A percentile compares a stretch with the other conserved stretches of the same genome.
phyloP scores from a whole-genome alignment of 2,888 invertebrate genomes.

The Diabrotica balteata region DNA sequence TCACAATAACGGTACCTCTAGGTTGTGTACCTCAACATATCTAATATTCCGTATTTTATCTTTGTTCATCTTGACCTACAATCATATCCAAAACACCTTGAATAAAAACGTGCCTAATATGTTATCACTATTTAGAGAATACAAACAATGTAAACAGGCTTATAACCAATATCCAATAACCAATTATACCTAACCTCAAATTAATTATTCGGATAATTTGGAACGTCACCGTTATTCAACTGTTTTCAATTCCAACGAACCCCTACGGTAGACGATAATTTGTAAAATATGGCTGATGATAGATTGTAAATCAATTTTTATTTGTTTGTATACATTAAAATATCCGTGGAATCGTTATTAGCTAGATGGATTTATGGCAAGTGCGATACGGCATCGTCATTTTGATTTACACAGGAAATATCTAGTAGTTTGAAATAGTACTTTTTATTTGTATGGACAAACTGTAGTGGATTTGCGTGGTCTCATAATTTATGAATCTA shows the following conservation, averaged over 20 bases:
- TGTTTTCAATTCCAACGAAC: slow-evolving; percentile 22
- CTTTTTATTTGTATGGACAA: background rate
- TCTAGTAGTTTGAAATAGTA: background rate
- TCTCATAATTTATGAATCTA: no score
- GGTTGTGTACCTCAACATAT: no score
- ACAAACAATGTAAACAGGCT: slow-evolving; percentile 3
- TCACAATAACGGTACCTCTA: no score
- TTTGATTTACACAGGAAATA: background rate
- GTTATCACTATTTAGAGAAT: slow-evolving; percentile 1
- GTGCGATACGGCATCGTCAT: background rate
- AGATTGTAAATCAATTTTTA: slow-evolving; percentile 33
- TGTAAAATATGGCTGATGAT: slow-evolving; percentile 29
- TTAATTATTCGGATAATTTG: slow-evolving; percentile 28
- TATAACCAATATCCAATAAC: slow-evolving; percentile 19
- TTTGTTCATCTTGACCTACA: background rate
- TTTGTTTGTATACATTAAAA: slow-evolving; percentile 22
- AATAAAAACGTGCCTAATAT: background rate
- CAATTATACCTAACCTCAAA: slow-evolving; percentile 27
- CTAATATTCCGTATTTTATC: no score
- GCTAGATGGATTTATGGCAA: slow-evolving; percentile 6
- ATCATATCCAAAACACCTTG: background rate
- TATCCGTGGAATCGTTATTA: slow-evolving; percentile 17
- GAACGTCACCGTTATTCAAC: slow-evolving; percentile 27
- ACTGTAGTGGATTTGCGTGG: no score
- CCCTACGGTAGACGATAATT: slow-evolving; percentile 22